phyloP scores from a whole-genome alignment of 2,113 vertebrate genomes.

The Anarhynchus alexandrinus region DNA sequence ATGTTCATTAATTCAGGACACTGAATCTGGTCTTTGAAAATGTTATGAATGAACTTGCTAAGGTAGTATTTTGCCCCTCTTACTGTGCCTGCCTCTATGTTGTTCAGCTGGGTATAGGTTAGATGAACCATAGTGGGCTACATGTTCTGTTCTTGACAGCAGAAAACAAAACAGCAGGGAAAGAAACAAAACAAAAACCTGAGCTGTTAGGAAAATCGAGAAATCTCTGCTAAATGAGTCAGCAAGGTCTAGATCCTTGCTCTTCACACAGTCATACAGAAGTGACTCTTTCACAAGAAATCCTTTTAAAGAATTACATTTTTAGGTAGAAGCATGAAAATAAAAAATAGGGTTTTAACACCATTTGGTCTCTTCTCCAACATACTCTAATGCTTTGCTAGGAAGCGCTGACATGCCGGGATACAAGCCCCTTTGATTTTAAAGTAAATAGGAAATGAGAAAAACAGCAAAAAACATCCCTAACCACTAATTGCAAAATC shows the following conservation, averaged over 20 bases:
- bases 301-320: slow-evolving; percentile 25
- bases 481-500: slow-evolving; percentile 11
- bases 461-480: neutral
- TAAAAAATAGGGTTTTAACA: neutral
- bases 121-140: neutral
- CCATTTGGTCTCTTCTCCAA: neutral
- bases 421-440: neutral
- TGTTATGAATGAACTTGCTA: neutral
- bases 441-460: neutral
- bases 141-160: neutral
- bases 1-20: neutral
- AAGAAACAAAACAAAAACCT: neutral
- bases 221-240: neutral
- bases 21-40: neutral
- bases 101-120: neutral
- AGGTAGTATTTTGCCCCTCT: neutral
- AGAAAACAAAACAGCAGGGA: neutral
- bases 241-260: neutral
- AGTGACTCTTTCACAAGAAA: slow-evolving; percentile 1
- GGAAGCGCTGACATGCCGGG: neutral
- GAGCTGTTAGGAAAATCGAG: neutral
- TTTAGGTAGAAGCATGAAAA: slow-evolving; percentile 16
- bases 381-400: neutral
- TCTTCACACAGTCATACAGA: neutral
- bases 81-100: neutral